Conservation (phyloP, 2,113 vertebrate species). For the Tupaia chinensis region DNA sequence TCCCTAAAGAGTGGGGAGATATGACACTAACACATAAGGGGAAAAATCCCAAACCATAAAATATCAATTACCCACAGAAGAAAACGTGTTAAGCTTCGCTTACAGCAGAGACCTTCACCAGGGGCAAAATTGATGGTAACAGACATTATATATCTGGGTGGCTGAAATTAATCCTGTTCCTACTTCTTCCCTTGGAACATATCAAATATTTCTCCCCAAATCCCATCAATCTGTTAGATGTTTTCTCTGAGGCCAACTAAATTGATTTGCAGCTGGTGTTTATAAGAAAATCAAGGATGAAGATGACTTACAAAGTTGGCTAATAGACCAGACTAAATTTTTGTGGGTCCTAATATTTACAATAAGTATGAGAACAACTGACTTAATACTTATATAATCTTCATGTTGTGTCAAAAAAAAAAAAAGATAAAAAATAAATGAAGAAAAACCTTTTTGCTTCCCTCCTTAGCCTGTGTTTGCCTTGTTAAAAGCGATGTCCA, state of each 20-base stretch:
- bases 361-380: slow-evolving; percentile 53
- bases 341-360: slow-evolving; percentile 73
- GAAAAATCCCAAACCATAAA: background rate
- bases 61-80: background rate
- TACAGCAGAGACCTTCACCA: background rate
- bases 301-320: slow-evolving; percentile 66
- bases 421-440: background rate
- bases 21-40: background rate
- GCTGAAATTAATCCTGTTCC: background rate
- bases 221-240: slow-evolving; percentile 61
- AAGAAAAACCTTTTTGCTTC: background rate
- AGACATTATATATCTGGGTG: background rate
- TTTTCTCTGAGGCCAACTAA: slow-evolving; percentile 64
- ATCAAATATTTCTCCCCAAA: slow-evolving; percentile 76
- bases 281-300: slow-evolving; percentile 76
- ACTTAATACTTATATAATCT: slow-evolving; percentile 33
- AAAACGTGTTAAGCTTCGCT: background rate
- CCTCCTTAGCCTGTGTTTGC: background rate
- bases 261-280: slow-evolving; percentile 75
- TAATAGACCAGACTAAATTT: slow-evolving; percentile 70
- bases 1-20: background rate
- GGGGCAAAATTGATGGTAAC: background rate
- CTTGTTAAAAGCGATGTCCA: slow-evolving; percentile 19
- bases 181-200: slow-evolving; percentile 15
- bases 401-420: slow-evolving; percentile 55